Evolutionary conservation across 2,113 vertebrate genomes (phyloP), one percentile per base, ranked within the genome.

Genomic region (Hassar affinis): DNA sequence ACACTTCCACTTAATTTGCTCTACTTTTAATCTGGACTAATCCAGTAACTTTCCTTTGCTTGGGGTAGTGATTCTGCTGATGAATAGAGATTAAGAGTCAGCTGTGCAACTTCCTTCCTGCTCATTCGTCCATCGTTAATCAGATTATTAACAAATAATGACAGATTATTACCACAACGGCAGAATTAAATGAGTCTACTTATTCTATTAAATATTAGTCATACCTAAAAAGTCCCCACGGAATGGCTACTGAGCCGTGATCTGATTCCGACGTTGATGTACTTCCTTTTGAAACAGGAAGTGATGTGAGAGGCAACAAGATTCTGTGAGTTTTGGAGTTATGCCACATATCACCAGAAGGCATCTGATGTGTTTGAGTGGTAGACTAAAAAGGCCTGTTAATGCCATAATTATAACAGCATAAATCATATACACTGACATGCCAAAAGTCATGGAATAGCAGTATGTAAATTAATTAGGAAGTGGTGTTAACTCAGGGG

Each of bases 11-110:
- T 2, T 56, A 77, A 61, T 27, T 61, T 79, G 77, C 33, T 79
- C 25, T 18, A 27, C 30, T 56, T 68, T 79, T 82, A 74, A 82
- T 78, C 38, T 72, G 80, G 74, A 71, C 35, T 85, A 81, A 81
- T 78, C 52, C 57, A 74, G 66, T 66, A 79, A 79, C 57, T 64
- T 54, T 25, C 45, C 78, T 80, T 51, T 68, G 35, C 77, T 47
- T 5, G 0, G 35, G 52, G 18, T 42, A 15, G 49, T 52, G 79
- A 77, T 77, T 78, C 51, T 75, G 33, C 62, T 85, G 78, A 78
- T 57, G 20, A 54, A 56, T n/a, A 59, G 59, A 81, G 79, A 85
- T 81, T 85, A 78, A 59, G 74, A 85, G 62, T 81, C 61, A 77
- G 79, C 71, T 11, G 61, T 30, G 35, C 1, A 30, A 74, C 49